phyloP scores from a whole-genome alignment of 2,797 vertebrate species.

The Anguilla pacifica region DNA sequence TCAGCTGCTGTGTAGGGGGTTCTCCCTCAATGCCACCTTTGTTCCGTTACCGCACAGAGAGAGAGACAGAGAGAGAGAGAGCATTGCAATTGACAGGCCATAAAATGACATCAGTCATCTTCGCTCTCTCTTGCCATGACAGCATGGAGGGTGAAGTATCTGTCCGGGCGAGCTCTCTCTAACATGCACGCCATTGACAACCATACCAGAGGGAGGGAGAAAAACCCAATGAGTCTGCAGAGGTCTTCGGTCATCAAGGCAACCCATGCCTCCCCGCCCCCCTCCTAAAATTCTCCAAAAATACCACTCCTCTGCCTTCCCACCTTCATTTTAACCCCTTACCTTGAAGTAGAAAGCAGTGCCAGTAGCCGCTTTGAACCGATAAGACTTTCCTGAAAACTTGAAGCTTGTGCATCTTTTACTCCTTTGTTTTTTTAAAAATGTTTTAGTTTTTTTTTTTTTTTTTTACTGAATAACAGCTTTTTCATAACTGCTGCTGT shows the following conservation, averaged over 20 bases:
- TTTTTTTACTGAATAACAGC: neutral
- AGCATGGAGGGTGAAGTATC: slow-evolving; percentile 18
- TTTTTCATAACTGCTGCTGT: neutral
- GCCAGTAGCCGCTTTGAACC: neutral
- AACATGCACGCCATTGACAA: slow-evolving; percentile 4
- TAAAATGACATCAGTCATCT: slow-evolving; percentile 71
- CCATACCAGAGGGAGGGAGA: neutral
- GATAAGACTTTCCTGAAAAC: neutral
- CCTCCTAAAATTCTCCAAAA: slow-evolving; percentile 40
- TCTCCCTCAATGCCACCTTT: slow-evolving; percentile 81
- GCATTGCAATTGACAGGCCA: slow-evolving; percentile 67
- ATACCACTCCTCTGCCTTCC: slow-evolving; percentile 40
- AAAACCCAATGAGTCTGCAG: neutral
- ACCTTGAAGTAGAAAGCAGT: slow-evolving; percentile 12
- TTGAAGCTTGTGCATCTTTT: neutral
- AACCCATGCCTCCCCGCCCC: slow-evolving; percentile 48
- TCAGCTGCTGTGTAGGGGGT: slow-evolving; percentile 77
- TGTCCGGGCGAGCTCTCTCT: neutral
- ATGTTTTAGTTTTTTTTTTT: too few relatives aligned
- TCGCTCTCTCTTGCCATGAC: slow-evolving; percentile 42
- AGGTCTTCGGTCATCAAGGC: neutral
- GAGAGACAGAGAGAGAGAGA: slow-evolving; percentile 28
- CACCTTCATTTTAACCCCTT: slow-evolving; percentile 23
- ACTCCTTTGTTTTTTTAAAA: neutral
- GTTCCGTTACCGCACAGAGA: slow-evolving; percentile 64